Conservation (phyloP, 1,140 invertebrate species). For the Nomia melanderi region DNA sequence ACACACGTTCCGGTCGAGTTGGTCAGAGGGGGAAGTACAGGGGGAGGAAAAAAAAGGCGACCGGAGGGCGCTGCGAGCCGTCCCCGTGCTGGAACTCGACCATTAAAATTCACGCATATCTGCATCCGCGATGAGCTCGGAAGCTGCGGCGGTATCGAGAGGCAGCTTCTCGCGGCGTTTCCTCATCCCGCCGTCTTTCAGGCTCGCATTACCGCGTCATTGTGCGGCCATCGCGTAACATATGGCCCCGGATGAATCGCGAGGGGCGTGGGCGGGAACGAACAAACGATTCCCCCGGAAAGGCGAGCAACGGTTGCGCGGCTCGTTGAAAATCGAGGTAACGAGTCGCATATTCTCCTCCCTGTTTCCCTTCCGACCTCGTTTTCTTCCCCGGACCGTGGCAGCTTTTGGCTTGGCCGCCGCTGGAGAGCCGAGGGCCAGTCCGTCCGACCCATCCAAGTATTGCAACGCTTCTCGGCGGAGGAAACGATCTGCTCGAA, state of each 20-base stretch:
- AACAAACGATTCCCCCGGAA: conserved; percentile 16
- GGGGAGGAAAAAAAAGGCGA: neutral
- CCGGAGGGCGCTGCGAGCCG: no score
- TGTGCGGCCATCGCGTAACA: conserved; percentile 3
- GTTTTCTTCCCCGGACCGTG: conserved; percentile 9
- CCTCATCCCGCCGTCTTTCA: neutral
- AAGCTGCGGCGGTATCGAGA: neutral
- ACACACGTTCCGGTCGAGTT: neutral
- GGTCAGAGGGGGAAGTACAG: no score
- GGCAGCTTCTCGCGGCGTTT: neutral
- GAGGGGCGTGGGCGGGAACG: neutral
- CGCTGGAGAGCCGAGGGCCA: neutral
- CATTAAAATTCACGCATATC: conserved; percentile 17
- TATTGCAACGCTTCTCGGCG: conserved; percentile 4
- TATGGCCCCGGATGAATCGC: neutral
- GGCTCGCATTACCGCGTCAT: neutral
- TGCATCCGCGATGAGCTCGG: conserved; percentile 1
- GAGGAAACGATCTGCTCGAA: conserved; percentile 12
- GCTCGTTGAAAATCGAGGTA: conserved; percentile 45
- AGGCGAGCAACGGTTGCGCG: conserved; percentile 28
- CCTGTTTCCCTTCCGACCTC: conserved; percentile 16
- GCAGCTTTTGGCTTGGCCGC: conserved; percentile 29
- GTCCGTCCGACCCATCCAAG: conserved; percentile 28
- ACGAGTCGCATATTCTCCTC: conserved; percentile 28
- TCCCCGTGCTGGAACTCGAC: neutral